Percentiles rank a stretch among this genome's conserved stretches.
These are phyloP conservation scores for Trachelipus rathkii DNA, from an alignment of 1,140 invertebrate genomes.

Conservation along the genomic window DNA sequence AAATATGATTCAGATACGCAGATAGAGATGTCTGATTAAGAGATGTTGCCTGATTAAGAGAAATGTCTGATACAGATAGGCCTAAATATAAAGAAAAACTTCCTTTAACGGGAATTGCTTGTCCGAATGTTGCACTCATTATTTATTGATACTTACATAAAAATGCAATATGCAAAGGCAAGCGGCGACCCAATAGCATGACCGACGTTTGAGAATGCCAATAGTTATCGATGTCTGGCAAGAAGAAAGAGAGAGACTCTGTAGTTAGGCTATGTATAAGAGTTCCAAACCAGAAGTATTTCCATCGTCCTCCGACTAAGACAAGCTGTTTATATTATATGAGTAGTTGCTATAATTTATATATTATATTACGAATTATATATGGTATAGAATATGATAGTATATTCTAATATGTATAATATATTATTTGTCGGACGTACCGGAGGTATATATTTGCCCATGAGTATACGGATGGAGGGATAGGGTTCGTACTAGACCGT, in stretches of 20 bases:
- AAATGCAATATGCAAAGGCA: conserved; percentile 67
- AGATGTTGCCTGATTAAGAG: background rate
- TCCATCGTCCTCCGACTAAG: conserved; percentile 62
- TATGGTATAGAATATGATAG: background rate
- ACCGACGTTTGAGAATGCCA: conserved; percentile 72
- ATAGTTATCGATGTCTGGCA: conserved; percentile 68
- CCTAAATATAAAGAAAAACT: too few species aligned
- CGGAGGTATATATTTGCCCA: too few species aligned
- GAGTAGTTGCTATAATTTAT: background rate
- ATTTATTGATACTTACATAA: conserved; percentile 60
- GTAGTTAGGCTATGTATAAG: conserved; percentile 63
- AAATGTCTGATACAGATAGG: background rate
- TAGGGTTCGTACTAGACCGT: too few species aligned
- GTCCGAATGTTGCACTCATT: background rate
- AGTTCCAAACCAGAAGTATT: conserved; percentile 65
- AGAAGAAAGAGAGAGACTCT: conserved; percentile 59
- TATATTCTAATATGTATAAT: too few species aligned
- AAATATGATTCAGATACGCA: too few species aligned
- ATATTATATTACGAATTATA: background rate
- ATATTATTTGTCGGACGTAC: too few species aligned
- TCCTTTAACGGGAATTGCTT: background rate
- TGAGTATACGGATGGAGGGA: too few species aligned
- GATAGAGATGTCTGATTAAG: too few species aligned
- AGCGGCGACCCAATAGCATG: conserved; percentile 62
- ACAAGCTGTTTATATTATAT: conserved; percentile 55